These are phyloP conservation scores for Tipula vernalis DNA, from an alignment of 2,888 invertebrate species.

Conservation along the genomic window DNA sequence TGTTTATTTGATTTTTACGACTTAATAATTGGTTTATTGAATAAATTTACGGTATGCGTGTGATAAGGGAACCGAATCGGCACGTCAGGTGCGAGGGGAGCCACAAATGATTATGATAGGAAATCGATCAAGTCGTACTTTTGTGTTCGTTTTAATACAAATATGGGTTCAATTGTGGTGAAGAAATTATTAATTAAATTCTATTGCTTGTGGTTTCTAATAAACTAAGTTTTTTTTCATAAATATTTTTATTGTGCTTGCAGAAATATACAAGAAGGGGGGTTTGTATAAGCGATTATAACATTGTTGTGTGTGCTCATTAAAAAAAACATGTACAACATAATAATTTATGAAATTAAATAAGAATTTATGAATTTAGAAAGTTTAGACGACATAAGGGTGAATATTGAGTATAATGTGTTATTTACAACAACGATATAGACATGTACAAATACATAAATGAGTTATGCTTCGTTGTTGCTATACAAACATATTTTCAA, in stretches of 20 bases:
- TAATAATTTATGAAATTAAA: neutral
- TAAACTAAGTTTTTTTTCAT: neutral
- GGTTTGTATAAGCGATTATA: neutral
- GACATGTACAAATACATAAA: neutral
- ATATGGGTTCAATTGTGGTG: neutral
- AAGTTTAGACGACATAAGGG: neutral
- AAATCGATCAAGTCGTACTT: neutral
- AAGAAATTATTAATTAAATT: neutral
- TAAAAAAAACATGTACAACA: neutral
- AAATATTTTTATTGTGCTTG: neutral
- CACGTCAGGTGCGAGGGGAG: neutral
- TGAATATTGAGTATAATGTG: neutral
- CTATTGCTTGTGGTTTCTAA: neutral
- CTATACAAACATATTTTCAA: neutral
- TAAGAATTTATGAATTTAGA: slow-evolving; percentile 4
- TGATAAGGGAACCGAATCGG: neutral
- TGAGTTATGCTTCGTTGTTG: neutral
- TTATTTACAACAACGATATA: no score
- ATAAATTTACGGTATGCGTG: neutral
- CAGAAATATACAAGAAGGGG: neutral
- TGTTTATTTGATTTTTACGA: neutral
- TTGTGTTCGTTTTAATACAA: neutral
- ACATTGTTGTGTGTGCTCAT: neutral
- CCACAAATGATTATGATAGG: neutral
- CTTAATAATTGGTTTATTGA: neutral